Percentiles rank a stretch among this genome's conserved stretches.
Evolutionary conservation across 23 tunicate species (phyloP).

Genomic region (Ascidia mentula): DNA sequence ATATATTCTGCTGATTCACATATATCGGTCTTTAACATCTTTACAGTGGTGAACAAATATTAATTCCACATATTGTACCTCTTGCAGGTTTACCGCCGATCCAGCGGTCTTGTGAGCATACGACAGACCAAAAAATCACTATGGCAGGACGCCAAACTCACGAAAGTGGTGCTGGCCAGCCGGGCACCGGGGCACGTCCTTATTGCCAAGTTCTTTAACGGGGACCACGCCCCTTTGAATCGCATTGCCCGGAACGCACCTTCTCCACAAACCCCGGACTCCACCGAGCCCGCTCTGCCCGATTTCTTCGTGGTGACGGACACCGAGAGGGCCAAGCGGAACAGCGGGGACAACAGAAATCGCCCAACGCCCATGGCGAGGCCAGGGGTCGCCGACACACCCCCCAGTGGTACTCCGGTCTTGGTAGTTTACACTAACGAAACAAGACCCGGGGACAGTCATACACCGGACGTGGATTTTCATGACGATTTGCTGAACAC

Average conservation of each 20-base stretch:
- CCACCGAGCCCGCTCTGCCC: conserved; percentile 26
- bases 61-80: too few relatives aligned
- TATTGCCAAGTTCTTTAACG: conserved; percentile 47
- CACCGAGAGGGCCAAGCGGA: conserved; percentile 49
- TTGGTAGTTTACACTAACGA: conserved; percentile 76
- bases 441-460: conserved; percentile 23
- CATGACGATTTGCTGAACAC: background rate
- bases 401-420: conserved; percentile 20
- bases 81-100: conserved; percentile 38
- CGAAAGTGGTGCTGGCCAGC: conserved; percentile 22
- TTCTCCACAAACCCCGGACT: background rate
- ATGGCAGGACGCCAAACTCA: conserved; percentile 50
- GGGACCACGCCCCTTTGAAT: background rate
- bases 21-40: too few relatives aligned
- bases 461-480: background rate
- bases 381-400: background rate
- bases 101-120: conserved; percentile 40
- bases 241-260: conserved; percentile 18
- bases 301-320: conserved; percentile 29
- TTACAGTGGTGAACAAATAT: too few relatives aligned
- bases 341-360: conserved; percentile 37
- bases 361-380: background rate
- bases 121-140: conserved; percentile 19
- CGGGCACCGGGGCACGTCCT: conserved; percentile 41
- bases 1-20: too few relatives aligned